Conservation (phyloP, 2,113 vertebrate genomes). For the Perca fluviatilis region DNA sequence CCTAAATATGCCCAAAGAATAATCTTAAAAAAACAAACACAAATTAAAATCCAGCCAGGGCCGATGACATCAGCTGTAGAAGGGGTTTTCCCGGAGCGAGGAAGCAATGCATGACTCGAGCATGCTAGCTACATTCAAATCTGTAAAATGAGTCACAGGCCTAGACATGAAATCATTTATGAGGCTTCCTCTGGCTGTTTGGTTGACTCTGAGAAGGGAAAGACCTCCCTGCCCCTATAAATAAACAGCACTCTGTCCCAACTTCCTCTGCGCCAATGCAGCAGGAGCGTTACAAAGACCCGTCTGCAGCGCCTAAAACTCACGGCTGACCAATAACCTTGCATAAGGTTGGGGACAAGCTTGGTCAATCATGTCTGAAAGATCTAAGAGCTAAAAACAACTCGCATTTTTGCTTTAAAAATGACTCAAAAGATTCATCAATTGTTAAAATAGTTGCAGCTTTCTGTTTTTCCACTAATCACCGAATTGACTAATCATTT, state of each 20-base stretch:
- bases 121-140: slow-evolving; percentile 28
- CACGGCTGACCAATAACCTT: slow-evolving; percentile 35
- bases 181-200: slow-evolving; percentile 65
- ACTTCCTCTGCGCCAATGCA: slow-evolving; percentile 65
- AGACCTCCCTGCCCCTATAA: slow-evolving; percentile 69
- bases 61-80: slow-evolving; percentile 42
- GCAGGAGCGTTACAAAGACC: slow-evolving; percentile 34
- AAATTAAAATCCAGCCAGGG: slow-evolving; percentile 36
- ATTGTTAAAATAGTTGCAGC: too few species aligned
- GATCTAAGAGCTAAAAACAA: slow-evolving; percentile 27
- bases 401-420: too few species aligned
- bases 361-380: slow-evolving; percentile 37
- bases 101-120: slow-evolving; percentile 30
- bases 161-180: slow-evolving; percentile 70
- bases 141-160: slow-evolving; percentile 64
- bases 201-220: slow-evolving; percentile 52
- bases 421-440: too few species aligned
- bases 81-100: slow-evolving; percentile 51
- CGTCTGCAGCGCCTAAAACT: slow-evolving; percentile 16
- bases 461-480: too few species aligned
- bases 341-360: slow-evolving; percentile 29
- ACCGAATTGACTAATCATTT: too few species aligned
- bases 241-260: slow-evolving; percentile 67
- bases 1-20: too few species aligned
- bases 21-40: background rate